Base-by-base conservation (phyloP, 2,113 vertebrate genomes). In the Tamias sibiricus region DNA sequence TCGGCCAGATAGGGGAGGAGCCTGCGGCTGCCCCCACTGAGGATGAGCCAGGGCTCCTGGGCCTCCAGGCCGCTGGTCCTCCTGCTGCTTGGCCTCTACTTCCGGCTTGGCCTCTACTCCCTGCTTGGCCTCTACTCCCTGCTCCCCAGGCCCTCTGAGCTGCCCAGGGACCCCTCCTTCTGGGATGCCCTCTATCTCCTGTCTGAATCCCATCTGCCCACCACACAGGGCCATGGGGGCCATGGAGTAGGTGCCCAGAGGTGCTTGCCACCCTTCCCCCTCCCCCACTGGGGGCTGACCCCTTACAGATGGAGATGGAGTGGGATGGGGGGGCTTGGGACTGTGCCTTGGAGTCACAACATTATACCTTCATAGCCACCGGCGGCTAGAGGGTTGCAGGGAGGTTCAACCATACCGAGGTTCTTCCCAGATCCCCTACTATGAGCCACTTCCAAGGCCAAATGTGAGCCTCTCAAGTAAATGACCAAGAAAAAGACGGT, bases 231-330 rank as follows among this genome's bases (percentile, higher is more conserved):
- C 54, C 35, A 20, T 19, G 64, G 42, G 11, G 19, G 11, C 5
- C 8, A 5, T 0, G 1, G 35, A 80, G 59, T 1, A 14, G 35
- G 47, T 30, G 13, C 64, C 3, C 4, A 3, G 7, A 30, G 30
- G 57, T 40, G 90, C 52, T 24, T 0, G 0, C 32, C 24, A 19
- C 35, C 12, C 4, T 1, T 5, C 12, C 30, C 49, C 11, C 42
- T n/a, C 24, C 5, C 28, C 40, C 37, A 19, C 76, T 16, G 37
- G 37, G 47, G 20, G 11, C 32, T 14, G 19, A 30, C 35, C n/a
- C 52, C 26, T 57, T 16, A 22, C 26, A 17, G 35, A 40, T 9
- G 52, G 22, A n/a, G 22, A 28, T 62, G 57, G 37, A 40, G 40
- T 28, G 26, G 74, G 24, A 24, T 26, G 24, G 16, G 66, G 66